Conservation (phyloP, 1,140 invertebrate genomes). For the Formica selysi region DNA sequence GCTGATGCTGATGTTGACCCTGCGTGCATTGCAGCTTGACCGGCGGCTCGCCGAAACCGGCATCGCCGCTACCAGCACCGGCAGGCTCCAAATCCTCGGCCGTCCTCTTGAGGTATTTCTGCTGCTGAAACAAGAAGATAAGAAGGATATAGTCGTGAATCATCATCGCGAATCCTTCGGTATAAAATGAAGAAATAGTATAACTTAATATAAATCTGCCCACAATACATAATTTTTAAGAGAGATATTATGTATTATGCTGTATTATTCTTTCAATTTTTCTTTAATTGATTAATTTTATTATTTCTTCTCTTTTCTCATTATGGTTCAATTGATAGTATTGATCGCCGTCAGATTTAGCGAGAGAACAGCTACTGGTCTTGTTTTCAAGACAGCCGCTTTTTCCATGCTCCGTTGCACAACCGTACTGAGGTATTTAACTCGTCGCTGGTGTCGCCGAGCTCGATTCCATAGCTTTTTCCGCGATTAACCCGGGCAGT, state of each 20-base stretch:
- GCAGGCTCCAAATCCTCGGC: conserved; percentile 90
- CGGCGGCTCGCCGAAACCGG: conserved; percentile 89
- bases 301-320: not conserved
- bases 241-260: not conserved
- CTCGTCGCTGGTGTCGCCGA: conserved; percentile 44
- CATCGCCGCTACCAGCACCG: conserved; percentile 84
- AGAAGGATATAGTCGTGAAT: not conserved
- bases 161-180: not conserved
- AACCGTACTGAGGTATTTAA: conserved; percentile 60
- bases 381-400: conserved; percentile 48
- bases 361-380: not conserved
- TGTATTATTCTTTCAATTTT: not conserved
- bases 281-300: not conserved
- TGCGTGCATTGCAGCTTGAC: conserved; percentile 92
- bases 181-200: not conserved
- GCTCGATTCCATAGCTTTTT: conserved; percentile 61
- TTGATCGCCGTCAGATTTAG: not conserved
- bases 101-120: conserved; percentile 92
- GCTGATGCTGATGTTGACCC: conserved; percentile 82
- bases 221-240: not conserved
- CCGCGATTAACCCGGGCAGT: conserved; percentile 67
- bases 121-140: conserved; percentile 89
- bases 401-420: conserved; percentile 47
- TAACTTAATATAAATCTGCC: not conserved
- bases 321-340: not conserved